Evolutionary conservation across 2,888 invertebrate species (phyloP).

Genomic region (Terebella lapidaria): DNA sequence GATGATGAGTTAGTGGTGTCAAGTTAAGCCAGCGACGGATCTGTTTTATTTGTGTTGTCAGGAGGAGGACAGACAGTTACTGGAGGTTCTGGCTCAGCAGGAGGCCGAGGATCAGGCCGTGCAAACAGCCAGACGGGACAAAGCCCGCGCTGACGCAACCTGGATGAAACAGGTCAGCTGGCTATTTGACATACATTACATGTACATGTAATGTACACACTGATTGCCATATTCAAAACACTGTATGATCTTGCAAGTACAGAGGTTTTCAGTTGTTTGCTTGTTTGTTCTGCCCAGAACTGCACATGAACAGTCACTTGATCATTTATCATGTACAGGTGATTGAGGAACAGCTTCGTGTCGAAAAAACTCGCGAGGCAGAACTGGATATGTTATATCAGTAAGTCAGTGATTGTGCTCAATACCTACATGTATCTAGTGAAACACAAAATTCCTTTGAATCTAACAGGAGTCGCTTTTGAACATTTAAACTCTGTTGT

Average conservation of each 20-base stretch:
- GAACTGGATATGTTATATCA: conserved; percentile 51
- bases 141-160: conserved; percentile 46
- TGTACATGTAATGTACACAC: neutral
- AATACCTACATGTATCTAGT: too few relatives aligned
- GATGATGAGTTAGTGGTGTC: too few relatives aligned
- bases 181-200: neutral
- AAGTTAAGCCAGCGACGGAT: neutral
- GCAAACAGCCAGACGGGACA: conserved; percentile 41
- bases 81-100: conserved; percentile 39
- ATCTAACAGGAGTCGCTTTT: too few relatives aligned
- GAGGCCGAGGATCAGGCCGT: conserved; percentile 38
- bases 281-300: too few relatives aligned
- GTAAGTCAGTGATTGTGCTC: conserved; percentile 39
- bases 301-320: too few relatives aligned
- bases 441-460: too few relatives aligned
- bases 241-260: neutral
- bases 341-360: conserved; percentile 49
- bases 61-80: conserved; percentile 45
- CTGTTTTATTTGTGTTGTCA: conserved; percentile 24
- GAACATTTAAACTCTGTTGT: neutral
- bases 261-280: neutral
- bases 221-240: neutral
- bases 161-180: conserved; percentile 49
- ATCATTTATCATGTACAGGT: too few relatives aligned
- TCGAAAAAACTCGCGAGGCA: conserved; percentile 51